Evolutionary conservation across 1,140 invertebrate genomes (phyloP).

Genomic region (Drosophila nigrodunni): DNA sequence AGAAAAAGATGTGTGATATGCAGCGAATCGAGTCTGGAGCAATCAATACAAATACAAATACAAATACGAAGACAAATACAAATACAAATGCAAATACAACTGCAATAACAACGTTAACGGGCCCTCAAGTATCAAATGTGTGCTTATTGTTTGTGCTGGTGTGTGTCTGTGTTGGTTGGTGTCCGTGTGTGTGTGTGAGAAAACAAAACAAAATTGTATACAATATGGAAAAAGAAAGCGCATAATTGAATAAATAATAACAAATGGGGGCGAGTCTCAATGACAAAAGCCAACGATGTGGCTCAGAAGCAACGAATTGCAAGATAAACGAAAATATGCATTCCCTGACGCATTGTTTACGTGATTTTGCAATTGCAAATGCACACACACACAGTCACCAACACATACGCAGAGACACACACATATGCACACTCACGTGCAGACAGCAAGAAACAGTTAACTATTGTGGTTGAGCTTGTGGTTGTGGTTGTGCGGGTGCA

Average conservation of each 20-base stretch:
- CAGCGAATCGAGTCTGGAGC: conserved; percentile 54
- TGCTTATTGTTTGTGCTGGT: conserved; percentile 9
- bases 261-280: conserved; percentile 70
- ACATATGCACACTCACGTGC: conserved; percentile 1
- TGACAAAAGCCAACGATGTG: conserved; percentile 63
- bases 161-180: conserved; percentile 6
- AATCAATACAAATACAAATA: conserved; percentile 70
- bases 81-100: conserved; percentile 56
- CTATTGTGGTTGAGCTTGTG: conserved; percentile 54
- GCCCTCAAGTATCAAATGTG: conserved; percentile 37
- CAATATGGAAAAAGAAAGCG: conserved; percentile 73
- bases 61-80: conserved; percentile 21
- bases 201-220: conserved; percentile 74
- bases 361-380: conserved; percentile 64
- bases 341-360: conserved; percentile 67
- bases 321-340: conserved; percentile 65
- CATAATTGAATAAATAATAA: conserved; percentile 82
- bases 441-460: conserved; percentile 53
- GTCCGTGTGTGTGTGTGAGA: conserved; percentile 48
- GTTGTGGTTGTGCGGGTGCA: conserved; percentile 52
- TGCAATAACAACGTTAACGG: conserved; percentile 42
- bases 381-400: conserved; percentile 17
- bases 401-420: neutral
- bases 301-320: conserved; percentile 53
- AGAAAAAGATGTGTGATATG: conserved; percentile 35